A percentile compares a stretch with the other conserved stretches of the same genome.
phyloP scores from a whole-genome alignment of 2,797 vertebrate genomes.

The Mergus octosetaceus region DNA sequence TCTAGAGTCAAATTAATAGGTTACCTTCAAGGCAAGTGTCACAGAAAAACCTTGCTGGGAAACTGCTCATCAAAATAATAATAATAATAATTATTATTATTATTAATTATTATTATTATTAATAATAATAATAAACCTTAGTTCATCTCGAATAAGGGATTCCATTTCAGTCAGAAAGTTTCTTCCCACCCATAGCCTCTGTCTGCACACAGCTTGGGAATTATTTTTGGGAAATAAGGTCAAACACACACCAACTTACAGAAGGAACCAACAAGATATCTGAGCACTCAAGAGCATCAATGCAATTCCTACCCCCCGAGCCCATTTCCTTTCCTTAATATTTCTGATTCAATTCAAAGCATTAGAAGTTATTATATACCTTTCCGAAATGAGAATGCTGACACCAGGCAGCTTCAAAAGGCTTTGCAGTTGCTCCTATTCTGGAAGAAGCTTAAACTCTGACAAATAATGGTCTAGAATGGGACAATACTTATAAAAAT shows the following conservation, averaged over 20 bases:
- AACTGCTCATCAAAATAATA: background rate
- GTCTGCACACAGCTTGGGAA: slow-evolving; percentile 33
- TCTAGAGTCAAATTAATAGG: slow-evolving; percentile 49
- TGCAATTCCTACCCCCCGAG: background rate
- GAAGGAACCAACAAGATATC: background rate
- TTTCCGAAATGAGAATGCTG: background rate
- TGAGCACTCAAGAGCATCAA: background rate
- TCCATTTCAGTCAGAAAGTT: slow-evolving; percentile 46
- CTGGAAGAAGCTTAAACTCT: background rate
- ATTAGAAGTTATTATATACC: background rate
- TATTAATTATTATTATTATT: too few species aligned
- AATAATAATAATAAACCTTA: background rate
- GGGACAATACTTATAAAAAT: background rate
- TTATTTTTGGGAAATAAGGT: slow-evolving; percentile 49
- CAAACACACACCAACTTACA: background rate
- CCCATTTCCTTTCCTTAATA: background rate
- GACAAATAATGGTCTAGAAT: background rate
- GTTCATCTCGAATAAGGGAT: slow-evolving; percentile 24
- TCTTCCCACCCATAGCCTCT: background rate
- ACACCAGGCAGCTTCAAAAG: background rate
- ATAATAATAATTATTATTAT: background rate
- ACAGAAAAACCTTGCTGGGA: slow-evolving; percentile 50
- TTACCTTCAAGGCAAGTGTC: slow-evolving; percentile 60
- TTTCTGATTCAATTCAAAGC: background rate
- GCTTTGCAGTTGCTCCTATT: background rate